A percentile compares a stretch with the other conserved stretches of the same genome.
Evolutionary conservation across 2,797 vertebrate genomes (phyloP).

Genomic region (Merluccius polli): DNA sequence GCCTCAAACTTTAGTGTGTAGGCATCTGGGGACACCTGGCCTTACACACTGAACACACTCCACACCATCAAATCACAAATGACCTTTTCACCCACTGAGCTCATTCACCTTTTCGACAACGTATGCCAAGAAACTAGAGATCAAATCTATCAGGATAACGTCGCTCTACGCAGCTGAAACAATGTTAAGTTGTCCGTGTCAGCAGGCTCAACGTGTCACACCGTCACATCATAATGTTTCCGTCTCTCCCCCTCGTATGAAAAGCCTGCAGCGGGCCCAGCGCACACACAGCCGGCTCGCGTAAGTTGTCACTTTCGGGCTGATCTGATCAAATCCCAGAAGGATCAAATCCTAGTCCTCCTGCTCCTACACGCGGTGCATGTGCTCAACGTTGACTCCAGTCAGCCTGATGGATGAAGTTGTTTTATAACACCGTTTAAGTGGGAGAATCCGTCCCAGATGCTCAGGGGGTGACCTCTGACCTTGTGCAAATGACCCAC

Average conservation of each 20-base stretch:
- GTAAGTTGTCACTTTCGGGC: neutral
- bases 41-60: neutral
- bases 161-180: neutral
- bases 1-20: neutral
- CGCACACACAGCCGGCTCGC: neutral
- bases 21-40: too few relatives aligned
- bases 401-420: neutral
- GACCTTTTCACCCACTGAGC: neutral
- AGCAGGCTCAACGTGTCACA: neutral
- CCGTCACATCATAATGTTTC: neutral
- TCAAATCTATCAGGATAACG: neutral
- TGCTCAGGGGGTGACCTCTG: constrained; percentile 19
- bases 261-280: neutral
- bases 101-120: neutral
- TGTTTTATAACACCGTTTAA: neutral
- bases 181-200: neutral
- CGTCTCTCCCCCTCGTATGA: neutral
- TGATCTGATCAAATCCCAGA: neutral
- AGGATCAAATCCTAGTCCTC: neutral
- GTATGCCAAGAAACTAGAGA: neutral
- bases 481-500: neutral
- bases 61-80: neutral
- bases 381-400: too few relatives aligned
- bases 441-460: neutral
- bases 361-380: neutral